These are phyloP conservation scores for Anomalospiza imberbis DNA, from an alignment of 2,797 vertebrate species.

Conservation along the genomic window DNA sequence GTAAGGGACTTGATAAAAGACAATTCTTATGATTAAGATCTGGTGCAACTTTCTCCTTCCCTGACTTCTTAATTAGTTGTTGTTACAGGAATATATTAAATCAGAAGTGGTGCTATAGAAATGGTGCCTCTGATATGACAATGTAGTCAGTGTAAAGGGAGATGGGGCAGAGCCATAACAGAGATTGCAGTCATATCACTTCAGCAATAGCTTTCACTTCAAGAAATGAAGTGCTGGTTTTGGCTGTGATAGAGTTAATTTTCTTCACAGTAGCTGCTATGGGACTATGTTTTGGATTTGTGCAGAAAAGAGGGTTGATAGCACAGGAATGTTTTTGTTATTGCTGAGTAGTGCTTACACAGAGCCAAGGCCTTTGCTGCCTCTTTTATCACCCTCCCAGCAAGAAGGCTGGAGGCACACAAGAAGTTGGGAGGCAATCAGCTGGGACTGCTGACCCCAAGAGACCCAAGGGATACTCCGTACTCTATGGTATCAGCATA, in stretches of 20 bases:
- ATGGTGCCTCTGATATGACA: fast-evolving
- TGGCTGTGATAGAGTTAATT: background rate
- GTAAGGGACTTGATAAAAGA: background rate
- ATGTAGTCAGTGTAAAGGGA: background rate
- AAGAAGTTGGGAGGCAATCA: background rate
- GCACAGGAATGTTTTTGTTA: background rate
- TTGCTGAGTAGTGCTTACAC: background rate
- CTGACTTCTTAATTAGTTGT: background rate
- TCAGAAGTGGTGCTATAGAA: background rate
- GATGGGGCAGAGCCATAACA: background rate
- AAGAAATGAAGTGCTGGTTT: background rate
- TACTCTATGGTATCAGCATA: background rate
- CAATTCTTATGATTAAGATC: background rate
- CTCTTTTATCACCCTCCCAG: background rate
- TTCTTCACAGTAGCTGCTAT: background rate
- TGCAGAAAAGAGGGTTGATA: background rate
- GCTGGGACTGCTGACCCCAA: background rate
- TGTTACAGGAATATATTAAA: background rate
- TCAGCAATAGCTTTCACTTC: background rate
- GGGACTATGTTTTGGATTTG: background rate
- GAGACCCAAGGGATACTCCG: fast-evolving
- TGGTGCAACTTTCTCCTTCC: background rate
- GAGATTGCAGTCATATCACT: fast-evolving
- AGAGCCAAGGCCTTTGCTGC: background rate
- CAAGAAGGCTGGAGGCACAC: background rate